Evolutionary conservation across 2,113 vertebrate species (phyloP).

Genomic region (Talpa occidentalis): DNA sequence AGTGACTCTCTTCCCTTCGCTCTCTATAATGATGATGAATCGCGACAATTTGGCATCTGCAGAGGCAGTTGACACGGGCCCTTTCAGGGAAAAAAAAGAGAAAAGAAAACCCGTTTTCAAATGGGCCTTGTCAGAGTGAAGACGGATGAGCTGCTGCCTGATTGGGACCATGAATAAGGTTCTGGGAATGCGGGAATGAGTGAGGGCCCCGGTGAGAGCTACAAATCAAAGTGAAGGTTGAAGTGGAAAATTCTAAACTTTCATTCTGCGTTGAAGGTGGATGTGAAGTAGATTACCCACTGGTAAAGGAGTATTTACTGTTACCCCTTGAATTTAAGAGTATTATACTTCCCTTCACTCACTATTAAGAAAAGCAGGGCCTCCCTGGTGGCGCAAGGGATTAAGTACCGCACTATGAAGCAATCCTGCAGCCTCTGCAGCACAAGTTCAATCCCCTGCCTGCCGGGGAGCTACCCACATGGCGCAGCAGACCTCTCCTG

Average conservation of each 20-base stretch:
- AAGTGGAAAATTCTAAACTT: neutral
- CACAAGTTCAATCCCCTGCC: too few species aligned
- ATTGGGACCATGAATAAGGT: neutral
- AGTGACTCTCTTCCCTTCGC: neutral
- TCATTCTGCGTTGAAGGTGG: neutral
- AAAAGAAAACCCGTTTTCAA: conserved; percentile 12
- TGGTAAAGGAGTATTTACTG: neutral
- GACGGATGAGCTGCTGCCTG: neutral
- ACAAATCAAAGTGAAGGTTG: neutral
- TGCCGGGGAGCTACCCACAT: too few species aligned
- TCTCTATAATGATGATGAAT: neutral
- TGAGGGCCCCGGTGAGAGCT: neutral
- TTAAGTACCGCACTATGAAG: too few species aligned
- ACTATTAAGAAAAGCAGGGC: conserved; percentile 18
- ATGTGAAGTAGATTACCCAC: neutral
- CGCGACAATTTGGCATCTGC: neutral
- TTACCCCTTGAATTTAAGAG: neutral
- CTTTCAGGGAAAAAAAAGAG: neutral
- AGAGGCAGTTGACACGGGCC: conserved; percentile 22
- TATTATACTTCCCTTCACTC: neutral
- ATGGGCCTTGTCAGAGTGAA: conserved; percentile 28
- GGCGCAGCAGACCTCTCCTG: too few species aligned
- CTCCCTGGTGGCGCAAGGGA: too few species aligned
- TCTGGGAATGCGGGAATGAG: neutral
- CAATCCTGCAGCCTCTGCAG: too few species aligned